phyloP scores from a whole-genome alignment of 1,140 invertebrate genomes.

The Scaptomyza hsui region DNA sequence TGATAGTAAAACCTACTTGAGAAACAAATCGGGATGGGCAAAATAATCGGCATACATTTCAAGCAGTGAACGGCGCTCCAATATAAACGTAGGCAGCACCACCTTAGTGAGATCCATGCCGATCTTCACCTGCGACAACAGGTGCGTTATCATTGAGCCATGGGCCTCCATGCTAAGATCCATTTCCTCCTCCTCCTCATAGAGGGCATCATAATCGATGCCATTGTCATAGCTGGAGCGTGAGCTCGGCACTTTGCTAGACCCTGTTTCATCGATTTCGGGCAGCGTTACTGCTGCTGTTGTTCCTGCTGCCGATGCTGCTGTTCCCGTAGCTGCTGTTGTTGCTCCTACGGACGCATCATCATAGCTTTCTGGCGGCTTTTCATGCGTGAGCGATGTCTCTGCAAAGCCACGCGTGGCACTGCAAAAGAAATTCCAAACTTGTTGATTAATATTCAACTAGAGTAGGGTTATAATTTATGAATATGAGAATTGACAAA shows the following conservation, averaged over 20 bases:
- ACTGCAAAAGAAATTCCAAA: constrained; percentile 46
- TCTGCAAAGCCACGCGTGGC: constrained; percentile 76
- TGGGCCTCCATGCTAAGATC: constrained; percentile 96
- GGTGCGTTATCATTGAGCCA: constrained; percentile 96
- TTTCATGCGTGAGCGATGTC: constrained; percentile 74
- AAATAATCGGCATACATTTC: constrained; percentile 99
- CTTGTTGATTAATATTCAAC: constrained; percentile 55
- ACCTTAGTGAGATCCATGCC: constrained; percentile 99
- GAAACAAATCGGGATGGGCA: constrained; percentile 97
- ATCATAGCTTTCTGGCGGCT: constrained; percentile 48
- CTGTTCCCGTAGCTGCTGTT: constrained; percentile 8
- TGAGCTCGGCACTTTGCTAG: constrained; percentile 50
- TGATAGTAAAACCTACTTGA: constrained; percentile 88
- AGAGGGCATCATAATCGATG: constrained; percentile 91
- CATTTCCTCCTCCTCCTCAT: constrained; percentile 94
- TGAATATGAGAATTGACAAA: constrained; percentile 23
- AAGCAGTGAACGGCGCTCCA: constrained; percentile 96
- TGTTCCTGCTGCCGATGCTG: constrained; percentile 10
- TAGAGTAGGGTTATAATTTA: constrained; percentile 28
- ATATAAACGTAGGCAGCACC: constrained; percentile 97
- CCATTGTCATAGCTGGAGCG: constrained; percentile 65
- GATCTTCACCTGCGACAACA: constrained; percentile 98
- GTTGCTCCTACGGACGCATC: constrained; percentile 25
- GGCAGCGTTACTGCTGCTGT: constrained; percentile 38
- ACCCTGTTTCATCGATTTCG: constrained; percentile 65